phyloP scores from a whole-genome alignment of 2,113 vertebrate genomes.

The Cacatua alba region DNA sequence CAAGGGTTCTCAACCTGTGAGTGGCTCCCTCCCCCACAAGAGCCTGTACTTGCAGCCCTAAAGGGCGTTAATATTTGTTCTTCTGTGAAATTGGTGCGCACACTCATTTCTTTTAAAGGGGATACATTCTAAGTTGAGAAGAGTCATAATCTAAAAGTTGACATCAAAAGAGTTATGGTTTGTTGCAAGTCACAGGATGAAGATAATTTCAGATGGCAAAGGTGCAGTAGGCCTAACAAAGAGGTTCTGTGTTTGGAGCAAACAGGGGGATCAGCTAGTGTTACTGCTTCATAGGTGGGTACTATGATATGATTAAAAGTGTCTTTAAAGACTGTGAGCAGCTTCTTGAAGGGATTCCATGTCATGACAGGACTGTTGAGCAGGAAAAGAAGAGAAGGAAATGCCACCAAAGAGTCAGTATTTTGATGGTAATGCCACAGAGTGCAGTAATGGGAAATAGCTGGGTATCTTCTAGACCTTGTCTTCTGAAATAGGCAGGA shows the following conservation, averaged over 20 bases:
- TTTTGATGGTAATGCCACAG: neutral
- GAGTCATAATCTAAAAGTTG: neutral
- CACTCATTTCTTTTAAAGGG: neutral
- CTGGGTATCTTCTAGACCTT: neutral
- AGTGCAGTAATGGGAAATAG: neutral
- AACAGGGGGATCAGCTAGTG: neutral
- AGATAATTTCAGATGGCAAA: neutral
- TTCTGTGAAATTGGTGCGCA: neutral
- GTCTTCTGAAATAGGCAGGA: neutral
- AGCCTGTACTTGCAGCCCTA: neutral
- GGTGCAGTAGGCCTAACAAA: neutral
- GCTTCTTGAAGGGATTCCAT: neutral
- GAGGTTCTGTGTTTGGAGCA: neutral
- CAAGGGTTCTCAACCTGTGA: slow-evolving; percentile 62
- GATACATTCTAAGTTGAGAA: neutral
- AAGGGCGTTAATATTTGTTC: neutral
- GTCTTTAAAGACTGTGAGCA: neutral
- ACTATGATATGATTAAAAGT: neutral
- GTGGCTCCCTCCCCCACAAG: neutral
- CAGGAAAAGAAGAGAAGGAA: neutral
- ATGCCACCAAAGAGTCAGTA: neutral
- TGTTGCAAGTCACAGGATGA: neutral
- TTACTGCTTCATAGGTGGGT: neutral
- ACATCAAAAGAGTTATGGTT: neutral
- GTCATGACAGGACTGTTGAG: neutral